phyloP scores from a whole-genome alignment of 2,113 vertebrate species.

The Aphelocoma coerulescens region DNA sequence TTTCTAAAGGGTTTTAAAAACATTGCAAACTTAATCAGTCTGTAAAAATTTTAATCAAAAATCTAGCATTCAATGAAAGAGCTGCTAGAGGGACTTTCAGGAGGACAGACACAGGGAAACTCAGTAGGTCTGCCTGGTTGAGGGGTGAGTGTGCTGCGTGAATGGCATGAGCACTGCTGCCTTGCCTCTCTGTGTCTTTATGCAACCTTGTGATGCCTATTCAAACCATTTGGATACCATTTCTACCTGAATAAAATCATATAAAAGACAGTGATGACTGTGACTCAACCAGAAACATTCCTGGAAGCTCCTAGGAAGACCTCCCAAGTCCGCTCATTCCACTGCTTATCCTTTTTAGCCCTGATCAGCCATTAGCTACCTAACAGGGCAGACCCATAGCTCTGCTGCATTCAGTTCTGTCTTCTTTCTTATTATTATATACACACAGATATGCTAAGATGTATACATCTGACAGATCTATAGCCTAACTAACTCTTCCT shows the following conservation, averaged over 20 bases:
- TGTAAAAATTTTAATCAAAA: neutral
- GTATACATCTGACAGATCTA: neutral
- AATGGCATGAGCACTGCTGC: neutral
- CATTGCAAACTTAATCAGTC: neutral
- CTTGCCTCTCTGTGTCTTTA: neutral
- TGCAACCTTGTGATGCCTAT: neutral
- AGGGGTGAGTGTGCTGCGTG: neutral
- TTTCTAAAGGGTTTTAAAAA: neutral
- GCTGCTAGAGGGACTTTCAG: neutral
- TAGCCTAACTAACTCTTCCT: neutral
- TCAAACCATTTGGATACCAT: neutral
- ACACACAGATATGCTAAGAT: neutral
- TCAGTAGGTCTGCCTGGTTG: neutral
- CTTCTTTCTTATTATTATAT: neutral
- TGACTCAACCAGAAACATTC: neutral
- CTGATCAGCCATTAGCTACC: neutral
- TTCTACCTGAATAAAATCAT: neutral
- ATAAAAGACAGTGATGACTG: neutral
- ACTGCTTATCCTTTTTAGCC: neutral
- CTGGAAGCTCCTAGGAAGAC: neutral
- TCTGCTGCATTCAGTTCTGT: neutral
- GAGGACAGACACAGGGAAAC: neutral
- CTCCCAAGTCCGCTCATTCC: neutral
- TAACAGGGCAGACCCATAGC: neutral
- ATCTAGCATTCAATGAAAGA: neutral